Evolutionary conservation across 2,888 invertebrate genomes (phyloP).

Genomic region (Noctua janthe): DNA sequence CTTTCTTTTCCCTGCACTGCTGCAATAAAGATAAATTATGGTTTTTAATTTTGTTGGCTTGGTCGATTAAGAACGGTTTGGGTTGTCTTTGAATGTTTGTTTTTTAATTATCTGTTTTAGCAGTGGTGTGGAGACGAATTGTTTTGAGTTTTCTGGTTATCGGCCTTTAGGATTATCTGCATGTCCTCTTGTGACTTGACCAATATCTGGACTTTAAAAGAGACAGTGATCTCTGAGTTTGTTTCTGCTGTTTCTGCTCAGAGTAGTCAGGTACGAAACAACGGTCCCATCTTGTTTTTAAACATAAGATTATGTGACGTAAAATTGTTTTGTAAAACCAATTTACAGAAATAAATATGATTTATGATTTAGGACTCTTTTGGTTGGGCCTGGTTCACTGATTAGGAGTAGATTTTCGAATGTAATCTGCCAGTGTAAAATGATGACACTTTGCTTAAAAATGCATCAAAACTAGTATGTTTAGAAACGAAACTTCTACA

Average conservation of each 20-base stretch:
- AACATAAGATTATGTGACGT: neutral
- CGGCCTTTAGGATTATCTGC: neutral
- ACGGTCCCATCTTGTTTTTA: neutral
- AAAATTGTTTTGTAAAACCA: neutral
- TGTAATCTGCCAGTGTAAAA: neutral
- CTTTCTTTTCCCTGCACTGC: constrained; percentile 73
- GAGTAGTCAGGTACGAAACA: neutral
- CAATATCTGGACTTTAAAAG: neutral
- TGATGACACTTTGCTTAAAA: neutral
- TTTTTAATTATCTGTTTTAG: constrained; percentile 46
- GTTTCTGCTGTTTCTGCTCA: neutral
- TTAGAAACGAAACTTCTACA: neutral
- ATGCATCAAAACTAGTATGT: neutral
- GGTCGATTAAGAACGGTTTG: constrained; percentile 61
- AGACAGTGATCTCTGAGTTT: neutral
- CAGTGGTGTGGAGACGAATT: constrained; percentile 9
- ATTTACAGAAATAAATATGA: neutral
- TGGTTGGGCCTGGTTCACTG: neutral
- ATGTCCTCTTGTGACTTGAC: neutral
- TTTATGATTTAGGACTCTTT: neutral
- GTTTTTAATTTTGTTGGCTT: constrained; percentile 83
- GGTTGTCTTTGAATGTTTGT: constrained; percentile 47
- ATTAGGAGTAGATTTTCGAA: neutral
- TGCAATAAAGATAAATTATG: constrained; percentile 87
- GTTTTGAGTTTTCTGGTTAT: neutral